Percentiles rank a stretch among this genome's conserved stretches.
Conservation (phyloP, 2,113 vertebrate genomes). For the Scalopus aquaticus region DNA sequence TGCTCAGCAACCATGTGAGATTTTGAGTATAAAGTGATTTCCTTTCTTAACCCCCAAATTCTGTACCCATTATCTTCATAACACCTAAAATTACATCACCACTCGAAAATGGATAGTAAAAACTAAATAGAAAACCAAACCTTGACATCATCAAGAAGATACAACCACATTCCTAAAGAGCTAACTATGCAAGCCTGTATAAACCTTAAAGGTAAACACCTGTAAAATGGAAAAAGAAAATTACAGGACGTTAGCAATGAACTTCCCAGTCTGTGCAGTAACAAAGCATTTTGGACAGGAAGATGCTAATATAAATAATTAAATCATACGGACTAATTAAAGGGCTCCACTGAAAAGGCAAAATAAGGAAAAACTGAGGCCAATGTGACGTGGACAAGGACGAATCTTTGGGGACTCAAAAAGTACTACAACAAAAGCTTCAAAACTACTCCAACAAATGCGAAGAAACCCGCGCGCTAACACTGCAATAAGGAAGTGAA, state of each 20-base stretch:
- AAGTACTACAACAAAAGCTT: not conserved
- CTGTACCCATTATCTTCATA: not conserved
- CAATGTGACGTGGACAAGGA: not conserved
- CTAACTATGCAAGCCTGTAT: constrained; percentile 12
- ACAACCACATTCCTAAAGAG: constrained; percentile 9
- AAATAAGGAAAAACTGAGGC: not conserved
- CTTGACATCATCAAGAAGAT: not conserved
- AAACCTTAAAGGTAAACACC: constrained; percentile 48
- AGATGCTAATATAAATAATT: constrained; percentile 4
- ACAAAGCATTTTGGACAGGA: constrained; percentile 28
- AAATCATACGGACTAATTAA: constrained; percentile 8
- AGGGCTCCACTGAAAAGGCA: not conserved
- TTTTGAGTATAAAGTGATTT: not conserved
- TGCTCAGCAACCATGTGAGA: not conserved
- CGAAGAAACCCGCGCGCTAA: not conserved
- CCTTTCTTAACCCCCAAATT: not conserved
- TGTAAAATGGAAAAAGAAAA: constrained; percentile 31
- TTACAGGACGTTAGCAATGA: not conserved
- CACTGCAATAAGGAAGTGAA: not conserved
- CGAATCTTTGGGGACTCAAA: not conserved
- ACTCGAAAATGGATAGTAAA: not conserved
- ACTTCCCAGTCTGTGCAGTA: not conserved
- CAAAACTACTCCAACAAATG: constrained; percentile 9
- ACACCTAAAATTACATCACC: not conserved
- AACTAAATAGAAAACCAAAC: not conserved